Evolutionary conservation across 2,797 vertebrate genomes (phyloP), one percentile per base, ranked within the genome.

Genomic region (Leptodactylus fallax): DNA sequence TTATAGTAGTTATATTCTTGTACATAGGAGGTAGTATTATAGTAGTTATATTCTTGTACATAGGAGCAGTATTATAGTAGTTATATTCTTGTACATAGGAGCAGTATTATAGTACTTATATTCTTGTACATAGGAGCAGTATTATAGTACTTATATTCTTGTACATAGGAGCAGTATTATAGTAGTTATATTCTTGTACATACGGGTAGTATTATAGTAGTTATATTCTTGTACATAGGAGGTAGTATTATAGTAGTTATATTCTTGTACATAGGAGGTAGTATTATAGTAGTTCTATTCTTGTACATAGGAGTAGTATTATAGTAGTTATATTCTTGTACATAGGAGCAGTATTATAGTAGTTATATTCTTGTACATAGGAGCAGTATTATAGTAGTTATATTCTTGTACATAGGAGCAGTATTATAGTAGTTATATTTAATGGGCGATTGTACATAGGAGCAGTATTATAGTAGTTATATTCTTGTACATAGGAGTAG

Each of bases 191-290:
- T 49, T 49, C 17, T 65, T 47, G 8, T 23, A 72, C 1, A 36
- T 36, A 69, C 23, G 65, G 13, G 65, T 25, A 69, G 65, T 36
- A 69, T 69, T 69, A 69, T 69, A 69, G 65, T 69, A 72, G 71
- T 49, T 72, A 72, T 49, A 72, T 72, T 72, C 36, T 72, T 47
- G 71, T 49, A 74, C 2, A 21, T 47, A 74, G 45, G 45, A 6
- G 36, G 36, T 27, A 71, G 69, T 71, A 71, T 69, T 71, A 71
- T 71, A 47, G 36, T 71, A 71, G 69, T 71, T 71, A 45, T 71
- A 71, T 71, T 71, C 27, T 71, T 45, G 69, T 47, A 71, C 6
- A 45, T 71, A 71, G 69, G 65, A 4, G 36, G 36, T 4, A 36
- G 36, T 36, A 36, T 36, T 36, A 36, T 36, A 36, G 36, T 36